Conservation (phyloP, 1,140 invertebrate genomes). For the Tetraneura akinire region DNA sequence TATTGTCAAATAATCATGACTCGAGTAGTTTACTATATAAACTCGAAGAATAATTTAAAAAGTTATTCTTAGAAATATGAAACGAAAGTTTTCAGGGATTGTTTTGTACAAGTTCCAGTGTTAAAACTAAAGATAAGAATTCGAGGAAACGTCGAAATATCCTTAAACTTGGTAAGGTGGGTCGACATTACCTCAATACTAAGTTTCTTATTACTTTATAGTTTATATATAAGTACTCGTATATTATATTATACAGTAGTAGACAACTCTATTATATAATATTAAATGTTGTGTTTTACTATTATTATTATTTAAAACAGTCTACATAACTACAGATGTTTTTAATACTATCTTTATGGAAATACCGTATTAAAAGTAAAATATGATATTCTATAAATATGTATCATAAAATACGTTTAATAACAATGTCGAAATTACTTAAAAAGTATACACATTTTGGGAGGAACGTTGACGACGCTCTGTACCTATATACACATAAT, state of each 20-base stretch:
- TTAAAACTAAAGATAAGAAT: not conserved
- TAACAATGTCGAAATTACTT: too few species aligned
- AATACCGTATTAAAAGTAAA: too few species aligned
- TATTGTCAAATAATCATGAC: not conserved
- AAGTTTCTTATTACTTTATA: not conserved
- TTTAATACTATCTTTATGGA: too few species aligned
- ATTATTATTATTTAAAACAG: too few species aligned
- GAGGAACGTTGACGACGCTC: too few species aligned
- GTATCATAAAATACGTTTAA: too few species aligned
- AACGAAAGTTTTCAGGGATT: not conserved
- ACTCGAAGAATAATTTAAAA: not conserved
- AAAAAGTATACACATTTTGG: too few species aligned
- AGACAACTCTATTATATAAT: too few species aligned
- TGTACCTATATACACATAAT: not conserved
- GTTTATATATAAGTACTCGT: not conserved
- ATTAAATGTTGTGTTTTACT: too few species aligned
- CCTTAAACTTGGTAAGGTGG: not conserved
- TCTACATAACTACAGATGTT: too few species aligned
- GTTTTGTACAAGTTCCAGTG: not conserved
- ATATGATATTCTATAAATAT: too few species aligned
- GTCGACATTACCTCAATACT: not conserved
- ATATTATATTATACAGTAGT: too few species aligned
- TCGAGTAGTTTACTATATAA: not conserved
- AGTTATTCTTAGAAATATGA: conserved; percentile 1
- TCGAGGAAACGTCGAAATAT: not conserved